Evolutionary conservation across 2,888 invertebrate species (phyloP).

Genomic region (Chironomus riparius): DNA sequence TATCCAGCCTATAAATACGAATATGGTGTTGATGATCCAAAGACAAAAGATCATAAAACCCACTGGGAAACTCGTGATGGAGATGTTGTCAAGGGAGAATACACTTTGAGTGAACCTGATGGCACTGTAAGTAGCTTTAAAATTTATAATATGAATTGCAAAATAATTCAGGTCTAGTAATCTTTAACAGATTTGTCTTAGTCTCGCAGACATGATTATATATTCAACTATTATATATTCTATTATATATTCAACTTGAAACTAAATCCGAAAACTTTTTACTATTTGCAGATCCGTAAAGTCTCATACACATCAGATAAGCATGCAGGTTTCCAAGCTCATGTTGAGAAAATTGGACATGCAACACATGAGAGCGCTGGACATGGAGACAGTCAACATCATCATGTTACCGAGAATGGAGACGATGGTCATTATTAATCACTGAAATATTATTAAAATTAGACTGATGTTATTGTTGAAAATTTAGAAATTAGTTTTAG

Average conservation of each 20-base stretch:
- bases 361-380: slow-evolving; percentile 29
- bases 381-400: not conserved
- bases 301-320: slow-evolving; percentile 45
- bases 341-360: slow-evolving; percentile 44
- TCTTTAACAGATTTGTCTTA: no score
- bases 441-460: not conserved
- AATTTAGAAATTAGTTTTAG: not conserved
- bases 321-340: slow-evolving; percentile 45
- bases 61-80: slow-evolving; percentile 21
- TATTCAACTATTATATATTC: no score
- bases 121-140: slow-evolving; percentile 38
- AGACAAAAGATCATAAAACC: slow-evolving; percentile 43
- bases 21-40: slow-evolving; percentile 45
- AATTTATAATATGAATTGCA: no score
- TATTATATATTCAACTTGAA: no score
- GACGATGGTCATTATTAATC: not conserved
- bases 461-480: not conserved
- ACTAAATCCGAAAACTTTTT: no score
- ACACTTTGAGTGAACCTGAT: slow-evolving; percentile 43
- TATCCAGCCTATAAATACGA: slow-evolving; percentile 41
- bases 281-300: slow-evolving; percentile 34
- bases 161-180: no score
- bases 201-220: no score
- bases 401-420: not conserved
- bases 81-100: slow-evolving; percentile 17